These are phyloP conservation scores for Halichondria panicea DNA, from an alignment of 37 sponge, comb jelly and placozoan genomes.

Conservation along the genomic window DNA sequence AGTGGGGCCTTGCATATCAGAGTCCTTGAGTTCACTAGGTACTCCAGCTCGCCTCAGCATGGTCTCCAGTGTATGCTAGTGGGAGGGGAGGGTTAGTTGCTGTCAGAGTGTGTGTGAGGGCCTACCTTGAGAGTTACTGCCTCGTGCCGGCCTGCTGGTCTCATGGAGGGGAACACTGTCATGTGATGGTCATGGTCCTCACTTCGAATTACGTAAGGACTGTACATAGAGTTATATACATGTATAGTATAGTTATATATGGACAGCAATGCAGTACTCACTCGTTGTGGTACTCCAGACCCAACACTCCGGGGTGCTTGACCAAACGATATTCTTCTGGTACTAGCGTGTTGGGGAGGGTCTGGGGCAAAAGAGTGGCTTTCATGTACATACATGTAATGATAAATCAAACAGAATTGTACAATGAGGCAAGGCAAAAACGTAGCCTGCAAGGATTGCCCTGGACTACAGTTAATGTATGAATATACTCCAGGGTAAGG, in stretches of 20 bases:
- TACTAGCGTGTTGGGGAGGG: slow-evolving; percentile 67
- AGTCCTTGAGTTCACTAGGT: slow-evolving; percentile 4
- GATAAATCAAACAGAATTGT: background rate
- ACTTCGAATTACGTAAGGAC: slow-evolving; percentile 59
- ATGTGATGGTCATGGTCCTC: slow-evolving; percentile 84
- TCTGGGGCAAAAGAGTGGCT: no score
- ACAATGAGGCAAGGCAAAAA: no score
- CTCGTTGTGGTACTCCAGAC: slow-evolving; percentile 86
- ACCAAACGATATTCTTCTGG: slow-evolving; percentile 95
- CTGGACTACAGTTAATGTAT: background rate
- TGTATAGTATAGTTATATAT: background rate
- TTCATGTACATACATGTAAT: background rate
- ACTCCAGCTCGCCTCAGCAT: slow-evolving; percentile 85
- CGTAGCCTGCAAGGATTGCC: background rate
- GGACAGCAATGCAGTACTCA: slow-evolving; percentile 16
- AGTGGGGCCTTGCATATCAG: slow-evolving; percentile 58
- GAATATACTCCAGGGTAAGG: background rate
- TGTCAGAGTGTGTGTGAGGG: background rate
- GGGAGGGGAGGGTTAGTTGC: background rate
- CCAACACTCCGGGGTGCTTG: slow-evolving; percentile 85
- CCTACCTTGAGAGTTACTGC: slow-evolving; percentile 74
- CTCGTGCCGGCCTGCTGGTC: slow-evolving; percentile 85
- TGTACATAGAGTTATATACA: slow-evolving; percentile 10
- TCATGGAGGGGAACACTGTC: slow-evolving; percentile 88
- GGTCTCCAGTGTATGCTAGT: slow-evolving; percentile 60